These are phyloP conservation scores for Lysiphlebus fabarum DNA, from an alignment of 1,140 invertebrate genomes.

Conservation along the genomic window DNA sequence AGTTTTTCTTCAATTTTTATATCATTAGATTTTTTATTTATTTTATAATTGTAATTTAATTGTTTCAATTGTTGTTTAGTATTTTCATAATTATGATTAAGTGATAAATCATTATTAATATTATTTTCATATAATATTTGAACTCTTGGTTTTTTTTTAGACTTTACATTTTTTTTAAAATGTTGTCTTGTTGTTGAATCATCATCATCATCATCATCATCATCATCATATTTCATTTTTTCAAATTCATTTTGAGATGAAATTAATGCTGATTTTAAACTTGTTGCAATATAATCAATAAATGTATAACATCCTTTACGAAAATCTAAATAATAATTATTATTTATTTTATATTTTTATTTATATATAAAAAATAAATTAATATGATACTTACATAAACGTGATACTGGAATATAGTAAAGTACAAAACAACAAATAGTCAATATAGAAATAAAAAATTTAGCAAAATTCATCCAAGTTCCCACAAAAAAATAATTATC, in stretches of 20 bases:
- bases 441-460: slow-evolving; percentile 26
- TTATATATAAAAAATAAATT: no score
- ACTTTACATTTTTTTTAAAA: not conserved
- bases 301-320: slow-evolving; percentile 31
- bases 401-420: slow-evolving; percentile 29
- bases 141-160: no score
- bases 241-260: slow-evolving; percentile 17
- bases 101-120: no score
- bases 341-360: no score
- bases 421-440: slow-evolving; percentile 13
- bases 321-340: slow-evolving; percentile 32
- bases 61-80: no score
- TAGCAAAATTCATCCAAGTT: slow-evolving; percentile 31
- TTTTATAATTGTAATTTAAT: not conserved
- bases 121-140: no score
- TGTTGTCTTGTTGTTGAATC: no score
- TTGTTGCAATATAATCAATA: slow-evolving; percentile 36
- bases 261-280: slow-evolving; percentile 33
- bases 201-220: no score
- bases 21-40: not conserved
- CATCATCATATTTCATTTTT: not conserved
- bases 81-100: no score
- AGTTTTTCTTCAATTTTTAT: slow-evolving; percentile 9
- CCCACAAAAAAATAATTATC: slow-evolving; percentile 20
- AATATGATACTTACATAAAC: slow-evolving; percentile 36